Percentiles rank a stretch among this genome's conserved stretches.
phyloP scores from a whole-genome alignment of 2,888 invertebrate genomes.

The Drosophila kanekoi region DNA sequence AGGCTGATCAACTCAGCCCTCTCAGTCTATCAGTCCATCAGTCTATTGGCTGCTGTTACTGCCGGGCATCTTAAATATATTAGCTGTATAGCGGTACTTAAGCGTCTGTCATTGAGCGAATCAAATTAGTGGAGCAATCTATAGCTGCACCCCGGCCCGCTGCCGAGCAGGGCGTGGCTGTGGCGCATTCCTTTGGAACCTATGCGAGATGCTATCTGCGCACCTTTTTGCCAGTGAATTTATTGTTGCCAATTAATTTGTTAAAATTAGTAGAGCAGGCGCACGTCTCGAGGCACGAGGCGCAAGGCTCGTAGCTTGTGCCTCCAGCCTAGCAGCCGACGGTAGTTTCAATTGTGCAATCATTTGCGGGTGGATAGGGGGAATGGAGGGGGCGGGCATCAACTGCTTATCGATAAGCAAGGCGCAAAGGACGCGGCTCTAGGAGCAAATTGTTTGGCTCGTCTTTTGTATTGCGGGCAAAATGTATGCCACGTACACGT shows the following conservation, averaged over 20 bases:
- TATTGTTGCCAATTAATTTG: slow-evolving; percentile 84
- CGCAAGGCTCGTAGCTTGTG: slow-evolving; percentile 5
- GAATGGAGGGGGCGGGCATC: slow-evolving; percentile 25
- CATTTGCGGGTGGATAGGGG: neutral
- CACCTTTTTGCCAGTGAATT: slow-evolving; percentile 79
- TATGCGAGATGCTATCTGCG: slow-evolving; percentile 66
- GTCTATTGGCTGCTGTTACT: neutral
- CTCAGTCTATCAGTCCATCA: too few relatives aligned
- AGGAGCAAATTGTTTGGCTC: slow-evolving; percentile 48
- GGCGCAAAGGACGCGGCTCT: slow-evolving; percentile 43
- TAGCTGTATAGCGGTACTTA: slow-evolving; percentile 59
- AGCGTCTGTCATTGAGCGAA: slow-evolving; percentile 73
- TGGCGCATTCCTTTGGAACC: slow-evolving; percentile 18
- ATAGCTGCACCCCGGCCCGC: slow-evolving; percentile 35
- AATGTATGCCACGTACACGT: slow-evolving; percentile 81
- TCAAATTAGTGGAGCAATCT: slow-evolving; percentile 78
- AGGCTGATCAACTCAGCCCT: neutral
- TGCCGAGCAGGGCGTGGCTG: neutral
- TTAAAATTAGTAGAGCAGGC: slow-evolving; percentile 81
- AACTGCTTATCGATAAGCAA: slow-evolving; percentile 77
- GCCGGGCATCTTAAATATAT: slow-evolving; percentile 57
- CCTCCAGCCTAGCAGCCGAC: slow-evolving; percentile 44
- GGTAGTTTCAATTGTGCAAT: slow-evolving; percentile 70
- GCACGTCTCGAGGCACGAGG: slow-evolving; percentile 37
- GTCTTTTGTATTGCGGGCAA: slow-evolving; percentile 53